Evolutionary conservation across 2,888 invertebrate species (phyloP).

Genomic region (Agrilus mali): DNA sequence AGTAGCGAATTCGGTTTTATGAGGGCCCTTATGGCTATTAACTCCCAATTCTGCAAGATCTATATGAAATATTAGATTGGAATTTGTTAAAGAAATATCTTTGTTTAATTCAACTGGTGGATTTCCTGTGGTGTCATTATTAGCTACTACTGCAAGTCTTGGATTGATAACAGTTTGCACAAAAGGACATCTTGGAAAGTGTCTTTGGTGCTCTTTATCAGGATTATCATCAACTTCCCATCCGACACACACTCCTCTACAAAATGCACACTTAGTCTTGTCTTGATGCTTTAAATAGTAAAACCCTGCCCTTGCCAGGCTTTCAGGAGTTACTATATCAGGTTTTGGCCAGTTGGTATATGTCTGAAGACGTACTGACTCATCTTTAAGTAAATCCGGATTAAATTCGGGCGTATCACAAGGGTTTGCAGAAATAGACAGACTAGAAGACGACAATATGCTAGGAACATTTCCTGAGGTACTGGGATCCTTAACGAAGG

Average conservation of each 20-base stretch:
- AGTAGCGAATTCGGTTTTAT: constrained; percentile 54
- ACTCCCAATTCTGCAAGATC: constrained; percentile 47
- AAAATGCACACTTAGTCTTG: constrained; percentile 71
- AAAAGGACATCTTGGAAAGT: constrained; percentile 48
- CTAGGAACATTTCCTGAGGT: constrained; percentile 57
- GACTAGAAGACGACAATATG: constrained; percentile 16
- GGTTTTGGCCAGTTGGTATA: constrained; percentile 63
- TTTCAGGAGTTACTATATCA: constrained; percentile 50
- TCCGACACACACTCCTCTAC: constrained; percentile 52
- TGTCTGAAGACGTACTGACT: constrained; percentile 52
- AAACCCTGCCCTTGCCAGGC: constrained; percentile 73
- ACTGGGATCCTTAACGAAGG: constrained; percentile 54
- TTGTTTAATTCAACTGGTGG: not conserved
- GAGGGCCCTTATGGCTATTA: constrained; percentile 44
- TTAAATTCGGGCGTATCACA: constrained; percentile 8
- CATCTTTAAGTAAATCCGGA: constrained; percentile 18
- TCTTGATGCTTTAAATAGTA: constrained; percentile 64
- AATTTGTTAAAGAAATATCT: constrained; percentile 8
- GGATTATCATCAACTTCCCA: constrained; percentile 61
- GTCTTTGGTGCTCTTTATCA: constrained; percentile 50
- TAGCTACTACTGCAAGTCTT: constrained; percentile 21
- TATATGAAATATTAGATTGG: constrained; percentile 23
- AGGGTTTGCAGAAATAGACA: not conserved
- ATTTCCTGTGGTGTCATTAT: not conserved
- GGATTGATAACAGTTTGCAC: constrained; percentile 33